Base-by-base conservation (phyloP, 2,113 vertebrate species). In the Phocoena sinus region DNA sequence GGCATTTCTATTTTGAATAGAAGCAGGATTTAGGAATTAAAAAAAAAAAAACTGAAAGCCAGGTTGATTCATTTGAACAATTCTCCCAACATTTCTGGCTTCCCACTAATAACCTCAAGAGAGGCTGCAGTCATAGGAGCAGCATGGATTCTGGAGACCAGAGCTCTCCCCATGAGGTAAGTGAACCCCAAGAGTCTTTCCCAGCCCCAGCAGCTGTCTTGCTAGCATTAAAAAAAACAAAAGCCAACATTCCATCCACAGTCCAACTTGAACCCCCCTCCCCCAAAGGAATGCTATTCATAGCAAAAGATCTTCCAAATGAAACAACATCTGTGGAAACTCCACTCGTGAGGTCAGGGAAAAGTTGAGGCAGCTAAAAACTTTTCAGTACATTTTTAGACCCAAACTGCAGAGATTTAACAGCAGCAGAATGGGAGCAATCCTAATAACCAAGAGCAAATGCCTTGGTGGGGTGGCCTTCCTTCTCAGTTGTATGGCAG, bases 251-350 rank as follows among this genome's bases (percentile, higher is more conserved):
- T 95, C 97, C 95, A 97, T 63, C 31, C 62, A 47, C 67, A 80
- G 93, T 77, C 56, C 62, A 90, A 89, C 25, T 95, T 26, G 62
- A 95, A 83, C 82, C 89, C 82, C 81, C 21, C 62, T 44, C 82
- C 89, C 70, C 50, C 58, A 23, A 44, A 96, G 84, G 93, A 98
- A 98, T 97, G 97, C 68, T 97, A 28, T 91, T 97, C 88, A 97
- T 97, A 94, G 97, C 95, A 94, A 94, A 73, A 96, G 41, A 97
- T 93, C 86, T 82, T 97, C 92, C 65, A 83, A 97, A 97, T 95
- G 97, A 97, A 97, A 96, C 25, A 88, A 94, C 96, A 98, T 97
- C 97, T 97, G 97, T 91, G 92, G 50, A 97, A 83, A 84, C 90
- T 90, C 89, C 73, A 92, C 44, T 80, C 5, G 0, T 56, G 83